Percentiles rank a stretch among this genome's conserved stretches.
Conservation (phyloP, 1,140 invertebrate species). For the Helicoverpa armigera region DNA sequence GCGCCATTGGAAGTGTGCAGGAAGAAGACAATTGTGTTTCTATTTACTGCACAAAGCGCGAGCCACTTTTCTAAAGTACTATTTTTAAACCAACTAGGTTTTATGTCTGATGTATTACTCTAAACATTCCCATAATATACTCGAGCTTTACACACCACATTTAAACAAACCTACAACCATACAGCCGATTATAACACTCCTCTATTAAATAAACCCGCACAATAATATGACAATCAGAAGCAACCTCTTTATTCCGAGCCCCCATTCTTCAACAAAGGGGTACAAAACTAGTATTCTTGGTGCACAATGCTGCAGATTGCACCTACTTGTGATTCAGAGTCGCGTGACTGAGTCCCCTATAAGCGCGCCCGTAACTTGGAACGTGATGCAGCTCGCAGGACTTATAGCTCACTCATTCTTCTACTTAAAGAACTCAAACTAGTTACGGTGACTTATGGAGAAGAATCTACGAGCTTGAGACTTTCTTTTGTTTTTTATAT, state of each 20-base stretch:
- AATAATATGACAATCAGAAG: conserved; percentile 31
- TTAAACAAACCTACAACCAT: background rate
- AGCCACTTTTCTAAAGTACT: too few relatives aligned
- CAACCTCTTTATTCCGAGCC: conserved; percentile 15
- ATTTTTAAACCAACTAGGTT: too few relatives aligned
- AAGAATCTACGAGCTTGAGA: background rate
- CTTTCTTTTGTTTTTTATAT: conserved; percentile 12
- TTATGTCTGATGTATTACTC: too few relatives aligned
- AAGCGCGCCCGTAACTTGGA: conserved; percentile 27
- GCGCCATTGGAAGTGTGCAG: too few relatives aligned
- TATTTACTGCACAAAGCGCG: too few relatives aligned
- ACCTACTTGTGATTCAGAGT: conserved; percentile 44
- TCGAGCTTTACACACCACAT: too few relatives aligned
- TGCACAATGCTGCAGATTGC: conserved; percentile 44
- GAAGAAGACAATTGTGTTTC: too few relatives aligned
- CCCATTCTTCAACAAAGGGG: conserved; percentile 21
- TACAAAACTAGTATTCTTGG: conserved; percentile 14
- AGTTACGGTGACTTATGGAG: conserved; percentile 27
- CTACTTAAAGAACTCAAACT: conserved; percentile 21
- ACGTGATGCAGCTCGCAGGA: conserved; percentile 29
- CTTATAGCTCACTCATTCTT: conserved; percentile 27
- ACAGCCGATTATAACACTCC: background rate
- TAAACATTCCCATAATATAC: too few relatives aligned
- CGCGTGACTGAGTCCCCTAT: conserved; percentile 12
- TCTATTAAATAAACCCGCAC: background rate